Conservation (phyloP, 2,113 vertebrate species). For the Pachyramphus minor region DNA sequence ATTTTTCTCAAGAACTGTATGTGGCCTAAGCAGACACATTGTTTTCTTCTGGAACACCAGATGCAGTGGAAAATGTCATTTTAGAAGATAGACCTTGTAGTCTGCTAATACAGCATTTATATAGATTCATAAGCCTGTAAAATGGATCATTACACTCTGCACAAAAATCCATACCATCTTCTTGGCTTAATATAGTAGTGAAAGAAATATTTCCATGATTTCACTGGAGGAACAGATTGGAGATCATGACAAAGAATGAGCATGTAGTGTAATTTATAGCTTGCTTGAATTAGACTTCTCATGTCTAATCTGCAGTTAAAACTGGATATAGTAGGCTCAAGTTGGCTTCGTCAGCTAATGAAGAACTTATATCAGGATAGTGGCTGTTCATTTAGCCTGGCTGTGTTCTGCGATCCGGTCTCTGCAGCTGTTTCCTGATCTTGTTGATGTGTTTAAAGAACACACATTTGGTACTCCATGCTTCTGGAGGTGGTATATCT, state of each 20-base stretch:
- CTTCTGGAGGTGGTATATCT: constrained; percentile 60
- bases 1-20: not conserved
- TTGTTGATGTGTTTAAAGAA: constrained; percentile 52
- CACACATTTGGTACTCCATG: constrained; percentile 39
- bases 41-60: not conserved
- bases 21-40: not conserved
- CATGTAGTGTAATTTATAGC: constrained; percentile 56
- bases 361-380: constrained; percentile 16
- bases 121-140: not conserved
- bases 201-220: constrained; percentile 44
- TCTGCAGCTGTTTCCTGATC: constrained; percentile 56
- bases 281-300: constrained; percentile 42
- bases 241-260: constrained; percentile 57
- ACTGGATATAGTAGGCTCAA: constrained; percentile 20
- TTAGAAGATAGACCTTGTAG: not conserved
- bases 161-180: constrained; percentile 20
- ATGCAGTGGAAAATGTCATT: not conserved
- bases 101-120: not conserved
- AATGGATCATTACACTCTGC: not conserved
- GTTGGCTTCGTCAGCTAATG: constrained; percentile 24
- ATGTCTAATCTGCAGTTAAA: constrained; percentile 39
- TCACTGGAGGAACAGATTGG: constrained; percentile 47
- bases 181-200: constrained; percentile 44
- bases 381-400: constrained; percentile 58
- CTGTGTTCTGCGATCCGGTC: not conserved